Conservation (phyloP, 2,113 vertebrate species). For the Leptosomus discolor region DNA sequence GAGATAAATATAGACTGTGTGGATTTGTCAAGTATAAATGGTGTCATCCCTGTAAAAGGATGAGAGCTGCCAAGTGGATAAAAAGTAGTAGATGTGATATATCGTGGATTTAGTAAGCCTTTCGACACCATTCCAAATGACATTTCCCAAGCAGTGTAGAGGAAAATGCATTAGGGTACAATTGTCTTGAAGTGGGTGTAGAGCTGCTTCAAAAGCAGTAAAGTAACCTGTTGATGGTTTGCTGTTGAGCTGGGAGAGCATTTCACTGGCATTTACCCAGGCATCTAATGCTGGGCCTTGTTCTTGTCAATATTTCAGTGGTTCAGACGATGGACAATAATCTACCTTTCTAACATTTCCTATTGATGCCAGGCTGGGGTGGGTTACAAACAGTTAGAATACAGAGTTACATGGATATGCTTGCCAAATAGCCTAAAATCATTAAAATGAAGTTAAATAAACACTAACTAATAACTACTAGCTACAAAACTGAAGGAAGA, state of each 20-base stretch:
- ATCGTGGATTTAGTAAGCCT: not conserved
- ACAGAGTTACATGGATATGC: not conserved
- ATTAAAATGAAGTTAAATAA: not conserved
- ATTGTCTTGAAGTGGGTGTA: not conserved
- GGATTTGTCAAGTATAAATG: not conserved
- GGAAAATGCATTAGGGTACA: not conserved
- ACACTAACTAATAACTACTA: not conserved
- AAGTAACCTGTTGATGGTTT: not conserved
- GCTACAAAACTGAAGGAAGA: not conserved
- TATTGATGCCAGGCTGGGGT: not conserved
- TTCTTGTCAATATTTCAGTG: not conserved
- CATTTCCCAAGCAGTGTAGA: not conserved
- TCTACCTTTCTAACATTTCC: not conserved
- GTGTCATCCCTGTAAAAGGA: not conserved
- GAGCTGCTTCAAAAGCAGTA: not conserved
- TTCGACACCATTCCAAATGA: not conserved
- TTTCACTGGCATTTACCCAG: not conserved
- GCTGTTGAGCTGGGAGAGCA: not conserved
- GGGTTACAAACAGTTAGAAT: not conserved
- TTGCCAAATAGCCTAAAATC: not conserved
- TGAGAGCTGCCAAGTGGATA: not conserved
- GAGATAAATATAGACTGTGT: slow-evolving; percentile 7
- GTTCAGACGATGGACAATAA: not conserved
- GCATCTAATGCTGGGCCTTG: not conserved
- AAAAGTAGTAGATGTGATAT: not conserved